These are phyloP conservation scores for Grantiella picta DNA, from an alignment of 2,113 vertebrate genomes.

Conservation along the genomic window DNA sequence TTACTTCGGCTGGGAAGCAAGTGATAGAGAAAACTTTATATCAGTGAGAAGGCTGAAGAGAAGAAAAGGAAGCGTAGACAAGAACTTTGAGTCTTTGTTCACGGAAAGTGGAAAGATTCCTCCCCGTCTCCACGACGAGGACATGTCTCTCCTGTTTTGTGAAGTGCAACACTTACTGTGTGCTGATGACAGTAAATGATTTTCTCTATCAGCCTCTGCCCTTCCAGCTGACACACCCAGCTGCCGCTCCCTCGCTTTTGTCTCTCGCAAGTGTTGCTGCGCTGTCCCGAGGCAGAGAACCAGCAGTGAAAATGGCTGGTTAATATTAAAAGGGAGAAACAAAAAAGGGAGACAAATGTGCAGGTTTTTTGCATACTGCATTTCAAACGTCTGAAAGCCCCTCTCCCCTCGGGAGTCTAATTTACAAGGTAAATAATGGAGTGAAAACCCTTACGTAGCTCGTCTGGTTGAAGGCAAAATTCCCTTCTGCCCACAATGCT, in stretches of 20 bases:
- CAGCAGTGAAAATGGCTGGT: background rate
- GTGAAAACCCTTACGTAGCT: background rate
- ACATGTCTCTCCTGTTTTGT: background rate
- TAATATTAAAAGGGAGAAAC: conserved; percentile 8
- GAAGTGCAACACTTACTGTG: background rate
- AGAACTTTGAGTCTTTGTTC: background rate
- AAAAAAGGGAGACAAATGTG: conserved; percentile 25
- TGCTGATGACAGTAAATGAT: background rate
- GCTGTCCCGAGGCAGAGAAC: conserved; percentile 12
- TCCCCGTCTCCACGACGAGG: accelerated
- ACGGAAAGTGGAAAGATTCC: background rate
- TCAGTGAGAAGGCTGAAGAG: background rate
- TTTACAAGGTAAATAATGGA: conserved; percentile 61
- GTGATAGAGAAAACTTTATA: accelerated
- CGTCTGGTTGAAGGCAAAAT: conserved; percentile 6
- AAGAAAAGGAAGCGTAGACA: background rate
- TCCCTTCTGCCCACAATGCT: background rate
- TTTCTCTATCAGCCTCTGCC: background rate
- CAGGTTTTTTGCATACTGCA: conserved; percentile 11
- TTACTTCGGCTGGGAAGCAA: background rate
- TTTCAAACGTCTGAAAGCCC: conserved; percentile 15
- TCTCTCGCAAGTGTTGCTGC: background rate
- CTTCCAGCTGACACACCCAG: background rate
- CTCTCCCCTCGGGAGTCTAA: background rate
- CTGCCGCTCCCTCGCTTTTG: background rate